Evolutionary conservation across 2,113 vertebrate species (phyloP), one percentile per base, ranked within the genome.

Genomic region (Myotis lucifugus): DNA sequence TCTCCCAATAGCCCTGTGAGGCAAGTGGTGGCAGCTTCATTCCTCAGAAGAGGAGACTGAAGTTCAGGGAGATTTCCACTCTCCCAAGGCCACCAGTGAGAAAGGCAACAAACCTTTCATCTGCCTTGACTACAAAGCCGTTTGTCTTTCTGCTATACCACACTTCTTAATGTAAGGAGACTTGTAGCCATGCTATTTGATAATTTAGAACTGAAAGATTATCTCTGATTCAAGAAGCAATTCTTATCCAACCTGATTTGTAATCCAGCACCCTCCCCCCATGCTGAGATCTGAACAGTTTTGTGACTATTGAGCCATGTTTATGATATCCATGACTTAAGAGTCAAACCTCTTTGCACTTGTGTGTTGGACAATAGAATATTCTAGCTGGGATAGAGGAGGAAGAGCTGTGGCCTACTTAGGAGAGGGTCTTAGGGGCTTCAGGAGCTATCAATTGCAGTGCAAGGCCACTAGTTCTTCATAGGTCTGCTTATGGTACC

Each of bases 401-500:
- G 69, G 67, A 88, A 46, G 46, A 85, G n/a, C 34, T 17, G n/a
- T 34, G 46, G 27, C 46, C 72, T 93, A 32, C 72, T 85, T 42
- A 1, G 34, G n/a, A 76, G 81, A 92, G 0, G 67, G 48, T 34
- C 54, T 85, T 10, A 21, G 23, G 32, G 48, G 67, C 67, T 69
- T 48, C 15, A 6, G 81, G 23, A 72, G 11, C 52, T 61, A 0
- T 78, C 18, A 3, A 2, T 29, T 12, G 56, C 23, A 89, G 34
- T 69, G 70, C 29, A 27, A 25, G 81, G 78, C 42, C 50, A 5
- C 70, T 69, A 19, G 79, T 37, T 88, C 66, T 90, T 92, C 34
- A 27, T 95, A 42, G 52, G 61, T 82, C 69, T 85, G 12, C 83
- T 73, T 94, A 15, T 89, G 78, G 67, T 88, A 13, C 54, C 67